Conservation (phyloP, 2,888 invertebrate species). For the Allacma fusca region DNA sequence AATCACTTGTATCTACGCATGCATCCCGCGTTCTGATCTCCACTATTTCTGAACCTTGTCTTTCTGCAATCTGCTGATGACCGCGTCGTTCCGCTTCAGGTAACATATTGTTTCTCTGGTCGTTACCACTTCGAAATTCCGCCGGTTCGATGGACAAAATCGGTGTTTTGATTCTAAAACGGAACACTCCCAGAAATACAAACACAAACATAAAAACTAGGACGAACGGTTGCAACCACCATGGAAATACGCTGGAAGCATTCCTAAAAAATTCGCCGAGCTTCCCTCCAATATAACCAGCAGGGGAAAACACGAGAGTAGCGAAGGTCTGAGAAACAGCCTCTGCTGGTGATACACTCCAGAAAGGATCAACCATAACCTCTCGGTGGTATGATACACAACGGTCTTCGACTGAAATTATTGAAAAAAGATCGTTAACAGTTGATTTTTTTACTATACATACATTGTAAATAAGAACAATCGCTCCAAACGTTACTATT, state of each 20-base stretch:
- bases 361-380: slow-evolving; percentile 58
- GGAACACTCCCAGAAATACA: slow-evolving; percentile 48
- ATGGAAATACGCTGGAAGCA: slow-evolving; percentile 51
- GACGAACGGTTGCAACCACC: slow-evolving; percentile 52
- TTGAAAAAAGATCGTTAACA: no score
- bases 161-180: slow-evolving; percentile 52
- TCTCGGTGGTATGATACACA: slow-evolving; percentile 54
- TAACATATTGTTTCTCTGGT: slow-evolving; percentile 18
- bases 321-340: slow-evolving; percentile 53
- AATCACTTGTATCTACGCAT: slow-evolving; percentile 56
- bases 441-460: no score
- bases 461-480: no score
- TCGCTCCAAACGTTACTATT: background rate
- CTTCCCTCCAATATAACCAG: slow-evolving; percentile 53
- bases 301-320: slow-evolving; percentile 51
- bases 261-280: slow-evolving; percentile 50
- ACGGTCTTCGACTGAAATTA: slow-evolving; percentile 51
- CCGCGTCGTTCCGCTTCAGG: background rate
- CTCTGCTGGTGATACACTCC: slow-evolving; percentile 54
- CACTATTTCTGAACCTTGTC: slow-evolving; percentile 44
- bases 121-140: background rate
- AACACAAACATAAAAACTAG: slow-evolving; percentile 50
- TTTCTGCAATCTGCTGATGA: slow-evolving; percentile 39
- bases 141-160: slow-evolving; percentile 56
- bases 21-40: slow-evolving; percentile 51